A percentile compares a stretch with the other conserved stretches of the same genome.
Conservation (phyloP, 2,888 invertebrate genomes). For the Hypselothyrea guttata region DNA sequence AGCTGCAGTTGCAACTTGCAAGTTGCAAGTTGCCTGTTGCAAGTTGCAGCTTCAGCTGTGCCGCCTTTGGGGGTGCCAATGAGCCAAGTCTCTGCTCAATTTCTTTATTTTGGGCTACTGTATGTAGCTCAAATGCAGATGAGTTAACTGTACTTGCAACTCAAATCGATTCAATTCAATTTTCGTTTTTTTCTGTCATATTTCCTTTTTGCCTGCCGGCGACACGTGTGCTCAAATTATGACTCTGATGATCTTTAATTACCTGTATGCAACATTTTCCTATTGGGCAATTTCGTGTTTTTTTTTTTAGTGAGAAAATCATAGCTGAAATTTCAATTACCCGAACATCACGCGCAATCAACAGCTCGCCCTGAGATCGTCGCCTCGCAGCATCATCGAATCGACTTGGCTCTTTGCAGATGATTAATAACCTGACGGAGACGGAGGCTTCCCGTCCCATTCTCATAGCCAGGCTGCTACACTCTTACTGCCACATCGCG, state of each 20-base stretch:
- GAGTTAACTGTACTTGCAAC: conserved; percentile 33
- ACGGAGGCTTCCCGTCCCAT: too few species aligned
- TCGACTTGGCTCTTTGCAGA: conserved; percentile 9
- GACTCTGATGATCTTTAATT: conserved; percentile 56
- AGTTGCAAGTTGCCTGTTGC: conserved; percentile 20
- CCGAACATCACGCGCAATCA: conserved; percentile 73
- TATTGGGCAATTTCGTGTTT: too few species aligned
- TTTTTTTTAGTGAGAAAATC: too few species aligned
- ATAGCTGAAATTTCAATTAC: conserved; percentile 69
- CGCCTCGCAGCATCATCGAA: conserved; percentile 10
- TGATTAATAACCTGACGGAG: conserved; percentile 60
- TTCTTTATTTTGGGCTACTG: conserved; percentile 52
- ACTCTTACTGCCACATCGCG: conserved; percentile 54
- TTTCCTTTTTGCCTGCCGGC: conserved; percentile 35
- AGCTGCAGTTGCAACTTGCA: conserved; percentile 46
- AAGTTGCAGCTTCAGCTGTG: conserved; percentile 1
- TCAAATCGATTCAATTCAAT: background rate
- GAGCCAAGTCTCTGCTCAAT: conserved; percentile 31
- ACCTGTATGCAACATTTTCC: conserved; percentile 16
- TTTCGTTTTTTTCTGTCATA: conserved; percentile 26
- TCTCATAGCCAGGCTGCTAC: conserved; percentile 17
- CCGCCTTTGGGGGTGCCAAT: conserved; percentile 17
- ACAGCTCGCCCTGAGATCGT: conserved; percentile 43
- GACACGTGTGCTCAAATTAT: conserved; percentile 69
- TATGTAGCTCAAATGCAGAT: conserved; percentile 45